Base-by-base conservation (phyloP, 2,797 vertebrate genomes). In the Pitangus sulphuratus region DNA sequence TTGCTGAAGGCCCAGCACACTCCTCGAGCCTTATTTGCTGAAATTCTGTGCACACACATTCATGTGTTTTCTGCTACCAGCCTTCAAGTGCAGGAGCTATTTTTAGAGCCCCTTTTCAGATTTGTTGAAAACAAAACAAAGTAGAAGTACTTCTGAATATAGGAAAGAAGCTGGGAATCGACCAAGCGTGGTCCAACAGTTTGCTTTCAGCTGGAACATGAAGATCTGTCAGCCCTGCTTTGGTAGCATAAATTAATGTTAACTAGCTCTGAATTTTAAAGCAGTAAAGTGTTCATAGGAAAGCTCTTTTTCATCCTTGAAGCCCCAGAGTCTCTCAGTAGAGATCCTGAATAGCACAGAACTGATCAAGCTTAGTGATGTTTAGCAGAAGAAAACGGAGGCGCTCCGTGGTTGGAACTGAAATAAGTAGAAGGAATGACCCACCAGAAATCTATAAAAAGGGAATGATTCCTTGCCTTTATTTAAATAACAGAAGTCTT, bases 41-140 rank as follows among this genome's bases (percentile, higher is more conserved):
- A 95, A 93, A 86, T 90, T 90, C 91, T 93, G 61, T 69, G 76
- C 76, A 26, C 4, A 4, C 62, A 62, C 37, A 26, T 72, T 82
- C 3, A 6, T 94, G 65, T 90, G 66, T 90, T 93, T 95, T 91
- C 69, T 95, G 65, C 18, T 95, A 40, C 90, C 7, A 12, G 62
- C 69, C 90, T 51, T 95, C 35, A 48, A 95, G 85, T 62, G n/a
- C 69, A 72, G 58, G 65, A 88, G 51, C 91, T 97, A 96, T 95
- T 95, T 96, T 95, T 97, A 90, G 96, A 95, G 70, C 26, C 37
- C 80, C 92, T 90, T 90, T 57, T 76, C 77, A 56, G 87, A 94
- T 90, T 87, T 88, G 75, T 76, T 94, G 77, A 90, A 94, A 93
- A 93, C 86, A 92, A 94, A 96, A 84, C 90, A 70, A 95, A 91